phyloP scores from a whole-genome alignment of 2,113 vertebrate genomes.

The Dromaius novaehollandiae region DNA sequence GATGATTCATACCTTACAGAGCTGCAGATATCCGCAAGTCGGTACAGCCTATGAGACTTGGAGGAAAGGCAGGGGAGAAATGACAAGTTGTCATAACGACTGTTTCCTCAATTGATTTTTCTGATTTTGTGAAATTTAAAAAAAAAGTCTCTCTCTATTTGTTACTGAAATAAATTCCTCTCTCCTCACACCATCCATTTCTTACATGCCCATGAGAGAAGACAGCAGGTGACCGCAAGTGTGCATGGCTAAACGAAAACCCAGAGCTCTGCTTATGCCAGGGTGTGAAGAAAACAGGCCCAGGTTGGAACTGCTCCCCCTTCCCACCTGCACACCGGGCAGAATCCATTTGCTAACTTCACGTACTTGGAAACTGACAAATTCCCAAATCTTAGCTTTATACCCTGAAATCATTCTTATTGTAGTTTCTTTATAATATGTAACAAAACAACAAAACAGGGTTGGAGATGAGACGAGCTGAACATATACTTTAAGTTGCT shows the following conservation, averaged over 20 bases:
- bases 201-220: not conserved
- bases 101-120: not conserved
- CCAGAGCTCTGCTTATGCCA: not conserved
- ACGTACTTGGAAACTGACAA: not conserved
- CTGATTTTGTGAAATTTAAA: not conserved
- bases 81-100: not conserved
- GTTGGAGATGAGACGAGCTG: not conserved
- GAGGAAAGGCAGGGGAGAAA: not conserved
- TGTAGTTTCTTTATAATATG: not conserved
- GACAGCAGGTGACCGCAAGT: not conserved
- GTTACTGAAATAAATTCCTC: slow-evolving; percentile 1
- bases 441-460: not conserved
- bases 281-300: not conserved
- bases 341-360: not conserved
- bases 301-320: not conserved
- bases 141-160: not conserved
- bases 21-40: slow-evolving; percentile 1
- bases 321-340: not conserved
- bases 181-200: not conserved
- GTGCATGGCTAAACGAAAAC: not conserved
- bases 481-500: not conserved
- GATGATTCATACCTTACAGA: slow-evolving; percentile 45
- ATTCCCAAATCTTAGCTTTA: not conserved
- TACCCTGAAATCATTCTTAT: not conserved
- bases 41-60: not conserved